Evolutionary conservation across 1,140 invertebrate species (phyloP), one percentile per base, ranked within the genome.

Genomic region (Drosophila arizonae): DNA sequence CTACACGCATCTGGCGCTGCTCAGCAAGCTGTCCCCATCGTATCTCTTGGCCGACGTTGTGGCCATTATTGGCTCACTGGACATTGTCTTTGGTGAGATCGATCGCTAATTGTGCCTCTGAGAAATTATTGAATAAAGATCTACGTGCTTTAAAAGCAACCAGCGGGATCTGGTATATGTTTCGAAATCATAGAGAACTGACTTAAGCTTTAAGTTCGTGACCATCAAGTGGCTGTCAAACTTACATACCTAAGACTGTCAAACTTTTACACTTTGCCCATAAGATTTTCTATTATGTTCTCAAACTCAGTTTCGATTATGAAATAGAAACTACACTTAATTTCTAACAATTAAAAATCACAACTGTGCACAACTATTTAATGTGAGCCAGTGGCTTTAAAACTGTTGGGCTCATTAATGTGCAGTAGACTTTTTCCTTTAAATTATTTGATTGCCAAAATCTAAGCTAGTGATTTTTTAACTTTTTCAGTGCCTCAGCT

Each of bases 11-110:
- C 92, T 97, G 77, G 93, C 95, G 52, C 94, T 93, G 6, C 81
- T 96, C 30, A 90, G 94, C 68, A 93, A 94, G 69, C 87, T 96
- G 61, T 92, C 93, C 45, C 95, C 93, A 86, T 93, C 93, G 64
- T 92, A 93, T 63, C 94, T 95, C 92, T 91, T 97, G 91, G 93
- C 97, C 46, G 97, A 98, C 92, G 93, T 97, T 54, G 95, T 96
- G 15, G 95, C 96, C 74, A 94, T 97, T 68, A 94, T 97, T 85
- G 95, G 95, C 43, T 96, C 95, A 0, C 92, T 97, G 71, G 96
- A 97, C 91, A 93, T 97, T 76, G 96, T 97, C n/a, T 97, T 97
- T 92, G 96, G 96, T 57, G 96, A 97, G 92, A 93, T 97, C 36
- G 96, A 97, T 94, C 94, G 96, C 91, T 97, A 93, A 56, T 26